These are phyloP conservation scores for Macrotrachela quadricornifera DNA, from an alignment of 1,140 invertebrate species.

Conservation along the genomic window DNA sequence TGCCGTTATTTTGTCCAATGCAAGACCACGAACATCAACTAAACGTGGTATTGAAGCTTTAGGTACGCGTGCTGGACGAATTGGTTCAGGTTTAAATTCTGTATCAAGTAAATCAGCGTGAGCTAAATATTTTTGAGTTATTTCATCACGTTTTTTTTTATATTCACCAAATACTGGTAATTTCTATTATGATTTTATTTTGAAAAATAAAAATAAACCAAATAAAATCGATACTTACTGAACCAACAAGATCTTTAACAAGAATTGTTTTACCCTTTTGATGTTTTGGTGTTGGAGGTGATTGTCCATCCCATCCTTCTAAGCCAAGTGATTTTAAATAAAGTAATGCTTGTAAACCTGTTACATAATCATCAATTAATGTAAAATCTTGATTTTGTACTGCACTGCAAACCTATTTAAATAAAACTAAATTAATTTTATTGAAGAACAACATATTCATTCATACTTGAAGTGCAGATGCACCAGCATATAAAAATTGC, in stretches of 20 bases:
- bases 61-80: background rate
- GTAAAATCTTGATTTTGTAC: conserved; percentile 97
- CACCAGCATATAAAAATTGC: conserved; percentile 75
- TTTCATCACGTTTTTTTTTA: conserved; percentile 44
- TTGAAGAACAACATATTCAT: background rate
- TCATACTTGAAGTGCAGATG: conserved; percentile 60
- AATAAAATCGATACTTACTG: conserved; percentile 11
- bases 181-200: conserved; percentile 24
- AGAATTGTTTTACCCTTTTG: conserved; percentile 73
- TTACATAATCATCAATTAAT: conserved; percentile 72
- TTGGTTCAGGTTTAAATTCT: background rate
- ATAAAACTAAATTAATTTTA: background rate
- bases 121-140: conserved; percentile 39
- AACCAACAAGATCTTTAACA: conserved; percentile 29
- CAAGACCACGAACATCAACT: conserved; percentile 54
- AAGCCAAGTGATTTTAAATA: conserved; percentile 50
- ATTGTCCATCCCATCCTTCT: conserved; percentile 70
- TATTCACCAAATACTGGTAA: conserved; percentile 78
- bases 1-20: conserved; percentile 51
- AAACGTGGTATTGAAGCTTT: conserved; percentile 35
- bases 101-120: conserved; percentile 18
- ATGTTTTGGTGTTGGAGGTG: conserved; percentile 59
- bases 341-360: conserved; percentile 64
- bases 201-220: too few species aligned
- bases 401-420: conserved; percentile 60